Evolutionary conservation across 2,113 vertebrate species (phyloP), one percentile per base, ranked within the genome.

Genomic region (Trinectes maculatus): DNA sequence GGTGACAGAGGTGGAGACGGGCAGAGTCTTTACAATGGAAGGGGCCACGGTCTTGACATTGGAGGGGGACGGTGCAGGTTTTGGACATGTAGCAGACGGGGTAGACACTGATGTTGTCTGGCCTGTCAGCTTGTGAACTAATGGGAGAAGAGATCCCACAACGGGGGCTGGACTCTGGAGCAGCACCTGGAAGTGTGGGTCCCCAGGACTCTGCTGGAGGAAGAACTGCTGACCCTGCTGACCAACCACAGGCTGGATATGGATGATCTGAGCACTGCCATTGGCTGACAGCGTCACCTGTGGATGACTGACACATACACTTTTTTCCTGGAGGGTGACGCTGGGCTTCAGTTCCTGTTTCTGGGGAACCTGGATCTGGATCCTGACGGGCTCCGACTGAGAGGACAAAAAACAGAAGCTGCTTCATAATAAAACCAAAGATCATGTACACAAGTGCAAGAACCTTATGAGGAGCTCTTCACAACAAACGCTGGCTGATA

Each of bases 341-440:
- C 79, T 84, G 22, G 91, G 86, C 43, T 89, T 93, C 29, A 87
- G 83, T 56, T 93, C 92, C 79, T 86, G 93, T 53, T 74, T 84
- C 16, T 92, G 87, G 48, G 92, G 92, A 56, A 92, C 85, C 44
- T 94, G 92, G 49, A 96, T 92, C 91, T 95, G 95, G 77, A 98
- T 89, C 73, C 91, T 89, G 82, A 96, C 91, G 16, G 94, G 86
- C 89, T 97, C 95, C 10, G 94, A 84, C 95, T 93, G 79, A 4
- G 74, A 72, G 11, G 24, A 61, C 44, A 69, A 3, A 47, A 51
- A 85, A n/a, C 21, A 60, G 15, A 44, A 44, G 3, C 43, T 15
- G 21, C 12, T 43, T 21, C 24, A 26, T 6, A 18, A 49, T 8
- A 11, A 19, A 42, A 6, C 8, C 3, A 34, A 34, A 5, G 33